Base-by-base conservation (phyloP, 2,113 vertebrate species). In the Hyla sarda region DNA sequence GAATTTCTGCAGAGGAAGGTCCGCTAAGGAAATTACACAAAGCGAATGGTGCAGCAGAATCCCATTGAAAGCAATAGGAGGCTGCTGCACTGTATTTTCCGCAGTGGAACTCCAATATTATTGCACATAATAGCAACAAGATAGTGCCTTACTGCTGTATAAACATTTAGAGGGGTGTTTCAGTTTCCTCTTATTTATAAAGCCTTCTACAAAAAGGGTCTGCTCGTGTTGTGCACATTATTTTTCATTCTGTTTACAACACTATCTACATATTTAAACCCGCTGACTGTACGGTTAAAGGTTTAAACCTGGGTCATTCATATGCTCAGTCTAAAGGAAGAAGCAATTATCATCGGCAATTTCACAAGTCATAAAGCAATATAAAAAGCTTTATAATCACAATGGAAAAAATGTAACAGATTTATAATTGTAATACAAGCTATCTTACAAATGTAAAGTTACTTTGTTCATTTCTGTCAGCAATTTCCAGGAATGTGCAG, bases 361-460 rank as follows among this genome's bases (percentile, higher is more conserved):
- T 60, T 82, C 69, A 73, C 78, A 32, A 58, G 77, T 58, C 56
- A 52, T 87, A 60, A 87, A 82, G 72, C 77, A 82, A 74, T 74
- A 82, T 82, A 87, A 82, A 48, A 74, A 23, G 25, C 74, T 82
- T 87, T 82, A 80, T 67, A 82, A 65, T 78, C 62, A 19, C 19
- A 74, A 74, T 82, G 85, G 69, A 87, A 87, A 85, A 78, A 87
- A 50, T 82, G 52, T 32, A 60, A 47, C 34, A 12, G 5, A 21
- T 74, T 62, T 62, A 69, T 30, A 32, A 65, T 28, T 48, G 75
- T 62, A 69, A 85, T 79, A 71, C 23, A 78, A 71, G 21, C 32
- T 78, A 79, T 78, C 78, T 69, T 78, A 50, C 75, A 50, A 78
- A 30, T 78, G 34, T 65, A 69, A 28, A 69, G 58, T 78, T 79